A percentile compares a stretch with the other conserved stretches of the same genome.
phyloP scores from a whole-genome alignment of 2,113 vertebrate species.

The Sebastes schlegelii region DNA sequence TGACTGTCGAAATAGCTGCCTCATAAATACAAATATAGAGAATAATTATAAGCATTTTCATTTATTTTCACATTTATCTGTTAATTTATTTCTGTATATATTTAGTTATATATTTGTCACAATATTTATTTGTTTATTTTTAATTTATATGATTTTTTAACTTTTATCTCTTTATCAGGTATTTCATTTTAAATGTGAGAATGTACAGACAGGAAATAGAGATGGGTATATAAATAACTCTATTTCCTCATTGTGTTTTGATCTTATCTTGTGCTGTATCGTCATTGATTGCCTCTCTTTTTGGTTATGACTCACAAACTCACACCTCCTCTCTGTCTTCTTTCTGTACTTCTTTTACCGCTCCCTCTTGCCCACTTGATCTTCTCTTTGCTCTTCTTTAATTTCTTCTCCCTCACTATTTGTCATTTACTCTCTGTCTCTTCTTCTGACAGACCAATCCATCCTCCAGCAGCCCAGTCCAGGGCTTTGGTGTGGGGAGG shows the following conservation, averaged over 20 bases:
- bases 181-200: not conserved
- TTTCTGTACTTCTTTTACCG: not conserved
- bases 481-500: not conserved
- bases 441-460: slow-evolving; percentile 25
- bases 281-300: not conserved
- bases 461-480: slow-evolving; percentile 14
- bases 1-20: too few relatives aligned
- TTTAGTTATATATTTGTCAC: too few relatives aligned
- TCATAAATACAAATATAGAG: too few relatives aligned
- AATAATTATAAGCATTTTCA: too few relatives aligned
- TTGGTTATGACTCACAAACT: slow-evolving; percentile 3
- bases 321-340: slow-evolving; percentile 1
- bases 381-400: not conserved
- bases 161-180: not conserved
- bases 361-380: not conserved
- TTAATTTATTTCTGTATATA: too few relatives aligned
- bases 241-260: not conserved
- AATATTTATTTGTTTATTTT: too few relatives aligned
- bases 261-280: not conserved
- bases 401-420: not conserved
- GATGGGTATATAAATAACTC: not conserved
- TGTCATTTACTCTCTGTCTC: slow-evolving; percentile 18
- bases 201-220: not conserved
- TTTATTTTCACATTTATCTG: too few relatives aligned
- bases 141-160: not conserved